Percentiles rank a stretch among this genome's conserved stretches.
These are phyloP conservation scores for Cetoscarus ocellatus DNA, from an alignment of 2,797 vertebrate species.

Conservation along the genomic window DNA sequence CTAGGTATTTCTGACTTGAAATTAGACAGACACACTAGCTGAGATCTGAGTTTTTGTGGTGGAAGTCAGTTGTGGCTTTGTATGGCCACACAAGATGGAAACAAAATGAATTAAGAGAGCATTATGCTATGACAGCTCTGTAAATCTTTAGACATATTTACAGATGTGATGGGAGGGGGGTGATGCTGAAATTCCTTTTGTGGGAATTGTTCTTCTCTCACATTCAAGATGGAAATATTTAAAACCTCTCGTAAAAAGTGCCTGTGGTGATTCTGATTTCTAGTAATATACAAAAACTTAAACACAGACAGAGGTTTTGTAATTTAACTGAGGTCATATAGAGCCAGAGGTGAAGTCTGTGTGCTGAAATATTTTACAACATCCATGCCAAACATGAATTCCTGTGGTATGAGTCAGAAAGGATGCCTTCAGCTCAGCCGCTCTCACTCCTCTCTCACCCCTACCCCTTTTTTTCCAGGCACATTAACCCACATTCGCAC, in stretches of 20 bases:
- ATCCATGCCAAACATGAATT: slow-evolving; percentile 44
- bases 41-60: too few relatives aligned
- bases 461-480: background rate
- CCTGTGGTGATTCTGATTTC: background rate
- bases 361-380: slow-evolving; percentile 26
- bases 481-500: slow-evolving; percentile 2
- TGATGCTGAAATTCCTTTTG: background rate
- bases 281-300: background rate
- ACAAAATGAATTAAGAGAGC: too few relatives aligned
- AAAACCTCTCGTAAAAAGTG: background rate
- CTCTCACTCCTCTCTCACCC: background rate
- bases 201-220: slow-evolving; percentile 6
- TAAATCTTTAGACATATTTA: too few relatives aligned
- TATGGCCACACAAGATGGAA: too few relatives aligned
- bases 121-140: too few relatives aligned
- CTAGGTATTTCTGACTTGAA: too few relatives aligned
- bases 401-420: slow-evolving; percentile 47
- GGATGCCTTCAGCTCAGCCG: slow-evolving; percentile 17
- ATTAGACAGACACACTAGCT: too few relatives aligned
- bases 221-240: background rate
- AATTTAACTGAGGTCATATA: slow-evolving; percentile 8
- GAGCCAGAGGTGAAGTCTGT: background rate
- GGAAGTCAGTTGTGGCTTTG: too few relatives aligned
- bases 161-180: background rate
- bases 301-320: slow-evolving; percentile 2